Conservation (phyloP, 1,140 invertebrate species). For the Conopomorpha cramerella region DNA sequence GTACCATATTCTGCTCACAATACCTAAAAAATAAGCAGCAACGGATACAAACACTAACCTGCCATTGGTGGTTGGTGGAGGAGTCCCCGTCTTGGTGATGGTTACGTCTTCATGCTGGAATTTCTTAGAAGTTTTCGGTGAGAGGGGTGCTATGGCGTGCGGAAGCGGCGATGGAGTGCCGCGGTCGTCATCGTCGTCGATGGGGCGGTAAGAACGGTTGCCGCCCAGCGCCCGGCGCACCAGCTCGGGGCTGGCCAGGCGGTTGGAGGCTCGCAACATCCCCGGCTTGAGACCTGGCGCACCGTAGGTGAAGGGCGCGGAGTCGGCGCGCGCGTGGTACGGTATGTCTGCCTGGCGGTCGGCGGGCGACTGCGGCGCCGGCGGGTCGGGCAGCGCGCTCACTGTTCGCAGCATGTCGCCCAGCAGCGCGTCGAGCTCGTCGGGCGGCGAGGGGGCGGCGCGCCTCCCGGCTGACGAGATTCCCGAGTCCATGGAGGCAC, state of each 20-base stretch:
- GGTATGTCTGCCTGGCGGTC: slow-evolving; percentile 65
- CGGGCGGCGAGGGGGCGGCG: slow-evolving; percentile 51
- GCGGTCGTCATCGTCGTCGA: slow-evolving; percentile 60
- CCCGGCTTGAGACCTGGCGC: slow-evolving; percentile 61
- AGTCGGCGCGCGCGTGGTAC: slow-evolving; percentile 81
- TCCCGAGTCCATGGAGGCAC: slow-evolving; percentile 83
- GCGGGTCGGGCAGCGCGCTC: slow-evolving; percentile 75
- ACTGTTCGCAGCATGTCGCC: slow-evolving; percentile 83
- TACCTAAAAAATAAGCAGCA: background rate
- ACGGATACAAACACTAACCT: slow-evolving; percentile 17
- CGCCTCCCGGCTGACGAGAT: slow-evolving; percentile 73
- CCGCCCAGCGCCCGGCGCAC: slow-evolving; percentile 68
- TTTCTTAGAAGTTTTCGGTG: slow-evolving; percentile 36
- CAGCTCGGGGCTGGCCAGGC: slow-evolving; percentile 74
- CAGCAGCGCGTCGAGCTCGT: slow-evolving; percentile 63
- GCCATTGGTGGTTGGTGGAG: slow-evolving; percentile 25
- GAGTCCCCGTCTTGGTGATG: slow-evolving; percentile 23
- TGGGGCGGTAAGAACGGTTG: slow-evolving; percentile 26
- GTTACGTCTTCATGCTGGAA: slow-evolving; percentile 44
- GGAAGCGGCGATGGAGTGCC: slow-evolving; percentile 25
- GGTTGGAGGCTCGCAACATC: slow-evolving; percentile 63
- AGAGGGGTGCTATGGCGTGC: no score
- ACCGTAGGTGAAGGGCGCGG: slow-evolving; percentile 82
- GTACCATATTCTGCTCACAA: no score
- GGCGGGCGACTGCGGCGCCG: slow-evolving; percentile 51